Percentiles rank a stretch among this genome's conserved stretches.
These are phyloP conservation scores for Tenthredo mesomela DNA, from an alignment of 2,888 invertebrate species.

Conservation along the genomic window DNA sequence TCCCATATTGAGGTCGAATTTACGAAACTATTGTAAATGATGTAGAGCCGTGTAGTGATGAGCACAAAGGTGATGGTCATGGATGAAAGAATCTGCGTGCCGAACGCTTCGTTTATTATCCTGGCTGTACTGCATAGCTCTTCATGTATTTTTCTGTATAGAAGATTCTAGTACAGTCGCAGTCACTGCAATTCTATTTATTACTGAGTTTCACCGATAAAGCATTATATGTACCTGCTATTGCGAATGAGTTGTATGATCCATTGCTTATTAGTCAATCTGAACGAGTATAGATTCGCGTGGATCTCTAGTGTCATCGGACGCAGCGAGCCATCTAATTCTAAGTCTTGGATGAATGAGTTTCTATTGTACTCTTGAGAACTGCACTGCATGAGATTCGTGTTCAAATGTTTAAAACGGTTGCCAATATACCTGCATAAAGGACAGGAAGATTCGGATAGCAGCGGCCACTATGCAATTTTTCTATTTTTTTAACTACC, in stretches of 20 bases:
- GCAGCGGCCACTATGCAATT: not conserved
- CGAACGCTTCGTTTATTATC: conserved; percentile 60
- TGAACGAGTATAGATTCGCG: not conserved
- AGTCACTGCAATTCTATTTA: not conserved
- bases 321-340: not conserved
- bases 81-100: conserved; percentile 61
- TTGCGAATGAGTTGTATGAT: not conserved
- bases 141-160: conserved; percentile 64
- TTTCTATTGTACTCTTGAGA: not conserved
- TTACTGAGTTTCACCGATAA: not conserved
- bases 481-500: conserved; percentile 55
- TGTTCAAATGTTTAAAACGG: conserved; percentile 14
- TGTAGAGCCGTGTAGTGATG: conserved; percentile 61
- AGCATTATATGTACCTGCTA: not conserved
- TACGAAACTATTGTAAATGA: conserved; percentile 52
- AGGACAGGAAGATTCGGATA: not conserved
- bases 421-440: conserved; percentile 8
- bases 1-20: not conserved
- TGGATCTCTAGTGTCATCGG: not conserved
- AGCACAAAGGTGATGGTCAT: conserved; percentile 58
- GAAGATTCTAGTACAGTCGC: not conserved
- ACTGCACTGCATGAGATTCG: not conserved
- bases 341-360: not conserved
- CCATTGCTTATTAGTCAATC: not conserved
- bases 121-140: conserved; percentile 59